Base-by-base conservation (phyloP, 2,113 vertebrate species). In the Limanda limanda region DNA sequence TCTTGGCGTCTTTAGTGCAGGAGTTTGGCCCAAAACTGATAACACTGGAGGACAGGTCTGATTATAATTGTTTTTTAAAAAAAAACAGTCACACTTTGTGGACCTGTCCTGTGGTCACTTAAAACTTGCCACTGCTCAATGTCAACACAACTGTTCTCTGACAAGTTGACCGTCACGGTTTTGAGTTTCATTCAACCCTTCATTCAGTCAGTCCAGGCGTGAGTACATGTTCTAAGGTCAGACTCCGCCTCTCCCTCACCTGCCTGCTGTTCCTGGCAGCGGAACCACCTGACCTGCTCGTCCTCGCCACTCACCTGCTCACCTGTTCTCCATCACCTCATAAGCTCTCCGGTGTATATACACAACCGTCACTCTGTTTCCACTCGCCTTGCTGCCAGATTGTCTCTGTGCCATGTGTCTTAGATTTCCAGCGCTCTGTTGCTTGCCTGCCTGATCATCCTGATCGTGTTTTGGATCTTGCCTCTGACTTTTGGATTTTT, bases 21-120 rank as follows among this genome's bases (percentile, higher is more conserved):
- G 25, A 68, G 42, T 57, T 60, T 71, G 37, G 79, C 86, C 83
- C 86, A 81, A 78, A 37, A 72, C 47, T 76, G 73, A 86, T 54
- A 54, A 54, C 51, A n/a, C 20, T 74, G 81, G 25, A 68, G 58
- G 56, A 56, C 56, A 62, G 54, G 76, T 55, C 80, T 92, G 86
- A 92, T 85, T 92, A 56, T 87, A 88, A 90, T 70, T 85, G 75
- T 81, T 82, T 80, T 2, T 0, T 5, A 18, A 18, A 42, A 64
- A 81, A 82, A 87, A 87, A 81, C 75, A 83, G 86, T 84, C 61
- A 71, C 74, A 76, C 74, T 86, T 86, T 20, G 6, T 62, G n/a
- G 58, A 54, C 51, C 54, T 76, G 52, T 67, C 77, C 62, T 68
- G 25, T 24, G 71, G 31, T 85, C 79, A 75, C 72, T 76, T 18